Conservation (phyloP, 2,113 vertebrate genomes). For the Caranx melampygus region DNA sequence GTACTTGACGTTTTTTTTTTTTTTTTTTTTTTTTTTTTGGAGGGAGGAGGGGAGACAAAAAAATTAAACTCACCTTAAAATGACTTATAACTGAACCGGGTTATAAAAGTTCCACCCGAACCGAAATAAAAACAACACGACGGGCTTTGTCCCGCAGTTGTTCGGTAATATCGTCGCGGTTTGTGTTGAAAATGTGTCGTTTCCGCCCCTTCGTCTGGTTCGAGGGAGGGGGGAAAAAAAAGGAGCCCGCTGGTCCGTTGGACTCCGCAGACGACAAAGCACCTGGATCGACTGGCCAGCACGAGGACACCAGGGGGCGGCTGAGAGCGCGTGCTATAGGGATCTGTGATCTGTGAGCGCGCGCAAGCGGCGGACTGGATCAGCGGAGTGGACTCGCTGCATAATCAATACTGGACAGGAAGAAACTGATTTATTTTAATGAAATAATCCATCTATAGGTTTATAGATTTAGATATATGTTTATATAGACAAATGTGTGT, state of each 20-base stretch:
- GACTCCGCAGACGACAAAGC: background rate
- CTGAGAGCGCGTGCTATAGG: background rate
- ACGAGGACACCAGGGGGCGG: rapidly evolving
- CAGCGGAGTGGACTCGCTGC: background rate
- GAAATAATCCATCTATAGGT: too few species aligned
- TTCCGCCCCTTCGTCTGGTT: conserved; percentile 73
- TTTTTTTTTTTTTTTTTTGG: background rate
- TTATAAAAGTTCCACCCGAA: conserved; percentile 16
- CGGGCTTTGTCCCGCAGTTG: background rate
- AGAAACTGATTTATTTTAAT: background rate
- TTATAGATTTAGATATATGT: too few species aligned
- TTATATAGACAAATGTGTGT: too few species aligned
- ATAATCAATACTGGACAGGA: background rate
- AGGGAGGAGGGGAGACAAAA: conserved; percentile 41
- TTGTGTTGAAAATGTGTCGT: conserved; percentile 49
- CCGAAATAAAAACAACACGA: conserved; percentile 16
- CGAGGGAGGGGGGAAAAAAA: conserved; percentile 15
- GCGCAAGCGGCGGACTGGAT: conserved; percentile 13
- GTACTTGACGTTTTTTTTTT: too few species aligned
- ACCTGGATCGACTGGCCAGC: background rate
- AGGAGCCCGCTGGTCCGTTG: background rate
- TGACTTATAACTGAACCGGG: conserved; percentile 23
- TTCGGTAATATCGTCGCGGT: conserved; percentile 9
- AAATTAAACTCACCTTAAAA: conserved; percentile 69
- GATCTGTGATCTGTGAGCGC: conserved; percentile 18